These are phyloP conservation scores for Anadara kagoshimensis DNA, from an alignment of 1,140 invertebrate species.

Conservation along the genomic window DNA sequence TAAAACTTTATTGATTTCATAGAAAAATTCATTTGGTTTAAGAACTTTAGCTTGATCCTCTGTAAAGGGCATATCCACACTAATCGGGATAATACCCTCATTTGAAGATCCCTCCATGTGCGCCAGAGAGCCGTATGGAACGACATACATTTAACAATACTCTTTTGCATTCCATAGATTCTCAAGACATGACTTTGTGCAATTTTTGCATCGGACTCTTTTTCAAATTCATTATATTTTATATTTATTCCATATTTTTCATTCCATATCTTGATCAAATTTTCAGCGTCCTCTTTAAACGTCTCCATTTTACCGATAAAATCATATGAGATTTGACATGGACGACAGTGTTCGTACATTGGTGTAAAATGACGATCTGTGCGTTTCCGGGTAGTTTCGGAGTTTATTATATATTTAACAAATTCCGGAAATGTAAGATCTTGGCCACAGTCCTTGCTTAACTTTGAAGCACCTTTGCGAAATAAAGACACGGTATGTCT, in stretches of 20 bases:
- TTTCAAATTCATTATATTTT: constrained; percentile 38
- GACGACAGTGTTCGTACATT: constrained; percentile 40
- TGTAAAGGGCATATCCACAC: constrained; percentile 26
- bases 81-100: constrained; percentile 37
- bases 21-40: neutral
- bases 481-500: constrained; percentile 6
- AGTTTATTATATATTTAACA: constrained; percentile 44
- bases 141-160: constrained; percentile 23
- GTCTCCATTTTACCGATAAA: constrained; percentile 51
- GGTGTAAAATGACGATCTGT: constrained; percentile 47
- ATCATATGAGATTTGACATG: constrained; percentile 49
- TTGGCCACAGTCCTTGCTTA: constrained; percentile 32
- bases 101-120: constrained; percentile 46
- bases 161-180: constrained; percentile 23
- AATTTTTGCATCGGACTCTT: constrained; percentile 25
- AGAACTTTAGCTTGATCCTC: neutral
- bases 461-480: neutral
- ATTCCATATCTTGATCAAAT: constrained; percentile 38
- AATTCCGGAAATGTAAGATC: constrained; percentile 51
- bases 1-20: constrained; percentile 11
- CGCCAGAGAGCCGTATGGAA: constrained; percentile 29
- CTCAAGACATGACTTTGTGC: constrained; percentile 2
- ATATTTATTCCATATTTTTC: constrained; percentile 23
- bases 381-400: constrained; percentile 1
- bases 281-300: constrained; percentile 40